These are phyloP conservation scores for Ochropleura plecta DNA, from an alignment of 2,888 invertebrate genomes.

Conservation along the genomic window DNA sequence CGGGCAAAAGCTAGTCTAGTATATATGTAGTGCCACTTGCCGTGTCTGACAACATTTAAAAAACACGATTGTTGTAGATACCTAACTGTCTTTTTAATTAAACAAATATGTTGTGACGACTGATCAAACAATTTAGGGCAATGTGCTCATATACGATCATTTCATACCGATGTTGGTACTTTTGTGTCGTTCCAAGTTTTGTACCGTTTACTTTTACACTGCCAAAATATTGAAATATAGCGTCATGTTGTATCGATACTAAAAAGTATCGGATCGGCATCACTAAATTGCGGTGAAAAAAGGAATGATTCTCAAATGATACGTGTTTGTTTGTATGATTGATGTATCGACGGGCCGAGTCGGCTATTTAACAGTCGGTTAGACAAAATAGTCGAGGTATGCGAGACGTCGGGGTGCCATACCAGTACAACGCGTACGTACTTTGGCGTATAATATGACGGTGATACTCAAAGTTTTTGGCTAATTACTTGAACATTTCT, in stretches of 20 bases:
- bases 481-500: slow-evolving; percentile 33
- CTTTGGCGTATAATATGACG: slow-evolving; percentile 70
- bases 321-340: slow-evolving; percentile 86
- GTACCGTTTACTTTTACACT: not conserved
- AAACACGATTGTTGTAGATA: not conserved
- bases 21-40: too few relatives aligned
- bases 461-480: slow-evolving; percentile 77
- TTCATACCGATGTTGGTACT: not conserved
- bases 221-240: not conserved
- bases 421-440: slow-evolving; percentile 77
- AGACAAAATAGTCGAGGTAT: slow-evolving; percentile 88
- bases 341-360: slow-evolving; percentile 88
- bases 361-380: slow-evolving; percentile 89
- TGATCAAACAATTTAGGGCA: not conserved
- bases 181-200: not conserved
- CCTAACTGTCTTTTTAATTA: not conserved
- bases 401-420: slow-evolving; percentile 82
- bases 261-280: not conserved
- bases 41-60: not conserved
- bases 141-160: not conserved
- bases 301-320: slow-evolving; percentile 82
- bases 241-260: not conserved
- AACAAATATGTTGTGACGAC: not conserved
- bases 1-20: too few relatives aligned
- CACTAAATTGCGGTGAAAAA: slow-evolving; percentile 86